These are phyloP conservation scores for Solenopsis fugax DNA, from an alignment of 1,140 invertebrate genomes.

Conservation along the genomic window DNA sequence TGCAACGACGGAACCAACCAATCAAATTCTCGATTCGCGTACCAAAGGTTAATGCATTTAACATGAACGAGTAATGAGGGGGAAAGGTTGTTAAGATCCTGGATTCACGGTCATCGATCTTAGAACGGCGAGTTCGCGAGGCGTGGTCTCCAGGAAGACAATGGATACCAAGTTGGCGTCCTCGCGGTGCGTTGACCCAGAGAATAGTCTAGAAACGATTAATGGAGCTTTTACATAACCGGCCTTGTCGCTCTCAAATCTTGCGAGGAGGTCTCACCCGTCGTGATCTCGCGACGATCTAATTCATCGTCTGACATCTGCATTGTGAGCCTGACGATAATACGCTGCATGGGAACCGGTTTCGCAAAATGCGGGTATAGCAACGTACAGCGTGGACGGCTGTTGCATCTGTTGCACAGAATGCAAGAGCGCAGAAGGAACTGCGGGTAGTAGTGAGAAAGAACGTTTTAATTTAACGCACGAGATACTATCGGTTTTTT, in stretches of 20 bases:
- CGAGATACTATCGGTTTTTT: conserved; percentile 22
- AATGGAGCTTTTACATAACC: conserved; percentile 74
- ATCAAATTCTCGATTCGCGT: conserved; percentile 20
- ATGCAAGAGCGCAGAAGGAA: background rate
- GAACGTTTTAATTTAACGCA: background rate
- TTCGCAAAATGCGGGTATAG: conserved; percentile 47
- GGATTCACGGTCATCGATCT: conserved; percentile 73
- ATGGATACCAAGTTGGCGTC: conserved; percentile 65
- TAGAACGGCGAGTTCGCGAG: conserved; percentile 68
- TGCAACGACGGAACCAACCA: conserved; percentile 10
- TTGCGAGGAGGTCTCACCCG: background rate
- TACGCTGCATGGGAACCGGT: conserved; percentile 43
- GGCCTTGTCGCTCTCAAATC: conserved; percentile 66
- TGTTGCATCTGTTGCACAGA: conserved; percentile 49
- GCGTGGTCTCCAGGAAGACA: conserved; percentile 72
- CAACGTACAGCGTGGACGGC: background rate
- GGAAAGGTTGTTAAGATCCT: conserved; percentile 35
- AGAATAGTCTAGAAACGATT: conserved; percentile 68
- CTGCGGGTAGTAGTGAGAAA: conserved; percentile 10
- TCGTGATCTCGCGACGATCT: conserved; percentile 52
- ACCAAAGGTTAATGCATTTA: conserved; percentile 29
- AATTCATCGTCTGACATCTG: conserved; percentile 29
- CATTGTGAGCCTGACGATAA: conserved; percentile 37
- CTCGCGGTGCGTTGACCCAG: conserved; percentile 74
- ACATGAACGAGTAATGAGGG: background rate